phyloP scores from a whole-genome alignment of 1,140 invertebrate species.

The Pseudomyrmex pallidus region DNA sequence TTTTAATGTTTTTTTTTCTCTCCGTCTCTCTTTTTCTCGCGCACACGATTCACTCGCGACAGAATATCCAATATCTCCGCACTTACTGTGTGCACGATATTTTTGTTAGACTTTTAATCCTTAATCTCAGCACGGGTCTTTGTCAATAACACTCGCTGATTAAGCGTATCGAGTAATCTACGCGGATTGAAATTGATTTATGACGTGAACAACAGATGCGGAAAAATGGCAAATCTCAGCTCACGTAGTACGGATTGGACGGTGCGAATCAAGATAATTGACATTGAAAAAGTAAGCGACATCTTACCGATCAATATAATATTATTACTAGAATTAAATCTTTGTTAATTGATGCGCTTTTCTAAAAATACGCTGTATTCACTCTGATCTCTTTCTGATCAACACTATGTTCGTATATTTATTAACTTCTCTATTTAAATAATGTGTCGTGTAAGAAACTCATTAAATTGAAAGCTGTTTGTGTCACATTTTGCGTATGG shows the following conservation, averaged over 20 bases:
- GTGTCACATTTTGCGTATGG: no score
- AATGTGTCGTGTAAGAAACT: no score
- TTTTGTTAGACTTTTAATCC: slow-evolving; percentile 1
- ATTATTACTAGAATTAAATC: slow-evolving; percentile 8
- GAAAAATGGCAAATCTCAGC: slow-evolving; percentile 5
- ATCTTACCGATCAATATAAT: slow-evolving; percentile 26
- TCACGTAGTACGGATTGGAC: background rate
- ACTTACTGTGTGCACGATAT: background rate
- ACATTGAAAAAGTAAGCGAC: slow-evolving; percentile 17
- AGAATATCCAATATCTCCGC: slow-evolving; percentile 25
- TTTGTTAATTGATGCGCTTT: background rate
- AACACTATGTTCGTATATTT: background rate
- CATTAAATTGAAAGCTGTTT: no score
- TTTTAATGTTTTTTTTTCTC: slow-evolving; percentile 48
- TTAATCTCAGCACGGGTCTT: slow-evolving; percentile 11
- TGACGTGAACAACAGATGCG: background rate
- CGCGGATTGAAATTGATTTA: slow-evolving; percentile 16
- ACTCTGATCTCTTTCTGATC: no score
- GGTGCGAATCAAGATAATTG: slow-evolving; percentile 7
- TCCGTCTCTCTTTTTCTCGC: background rate
- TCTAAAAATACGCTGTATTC: background rate
- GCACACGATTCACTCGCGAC: background rate
- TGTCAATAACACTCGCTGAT: slow-evolving; percentile 19
- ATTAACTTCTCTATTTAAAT: no score
- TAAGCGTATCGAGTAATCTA: slow-evolving; percentile 35